Evolutionary conservation across 2,797 vertebrate genomes (phyloP).

Genomic region (Ptychobarbus kaznakovi): DNA sequence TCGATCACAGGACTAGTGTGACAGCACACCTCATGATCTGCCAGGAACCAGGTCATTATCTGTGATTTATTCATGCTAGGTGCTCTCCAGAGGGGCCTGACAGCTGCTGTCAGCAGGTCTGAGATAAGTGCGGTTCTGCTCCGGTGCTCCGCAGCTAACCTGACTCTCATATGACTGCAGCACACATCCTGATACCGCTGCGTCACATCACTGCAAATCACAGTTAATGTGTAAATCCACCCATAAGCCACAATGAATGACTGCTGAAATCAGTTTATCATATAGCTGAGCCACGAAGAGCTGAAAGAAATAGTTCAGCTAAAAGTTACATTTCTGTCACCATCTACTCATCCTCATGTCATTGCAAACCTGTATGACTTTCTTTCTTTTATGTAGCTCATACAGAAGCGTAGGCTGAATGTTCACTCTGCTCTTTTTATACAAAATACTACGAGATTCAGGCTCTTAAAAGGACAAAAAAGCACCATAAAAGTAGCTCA

Average conservation of each 20-base stretch:
- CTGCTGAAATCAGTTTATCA: neutral
- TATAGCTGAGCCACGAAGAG: neutral
- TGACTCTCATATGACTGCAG: constrained; percentile 50
- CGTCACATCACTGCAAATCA: neutral
- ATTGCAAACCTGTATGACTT: neutral
- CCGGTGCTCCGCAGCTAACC: constrained; percentile 8
- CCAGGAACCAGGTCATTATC: constrained; percentile 38
- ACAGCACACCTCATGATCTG: constrained; percentile 41
- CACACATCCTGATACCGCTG: constrained; percentile 36
- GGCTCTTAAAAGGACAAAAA: neutral
- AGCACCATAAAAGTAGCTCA: neutral
- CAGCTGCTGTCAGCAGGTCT: constrained; percentile 37
- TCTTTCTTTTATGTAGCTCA: neutral
- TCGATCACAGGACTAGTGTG: constrained; percentile 40
- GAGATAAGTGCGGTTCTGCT: constrained; percentile 45
- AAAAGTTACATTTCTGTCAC: too few relatives aligned
- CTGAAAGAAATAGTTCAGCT: too few relatives aligned
- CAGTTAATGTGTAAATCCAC: neutral
- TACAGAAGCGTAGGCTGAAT: neutral
- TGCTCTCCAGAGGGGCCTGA: constrained; percentile 45
- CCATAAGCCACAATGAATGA: neutral
- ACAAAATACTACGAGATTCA: neutral
- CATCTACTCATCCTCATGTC: neutral
- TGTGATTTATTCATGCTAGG: constrained; percentile 22
- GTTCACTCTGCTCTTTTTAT: neutral